Percentiles rank a stretch among this genome's conserved stretches.
Conservation (phyloP, 2,113 vertebrate genomes). For the Casuarius casuarius region DNA sequence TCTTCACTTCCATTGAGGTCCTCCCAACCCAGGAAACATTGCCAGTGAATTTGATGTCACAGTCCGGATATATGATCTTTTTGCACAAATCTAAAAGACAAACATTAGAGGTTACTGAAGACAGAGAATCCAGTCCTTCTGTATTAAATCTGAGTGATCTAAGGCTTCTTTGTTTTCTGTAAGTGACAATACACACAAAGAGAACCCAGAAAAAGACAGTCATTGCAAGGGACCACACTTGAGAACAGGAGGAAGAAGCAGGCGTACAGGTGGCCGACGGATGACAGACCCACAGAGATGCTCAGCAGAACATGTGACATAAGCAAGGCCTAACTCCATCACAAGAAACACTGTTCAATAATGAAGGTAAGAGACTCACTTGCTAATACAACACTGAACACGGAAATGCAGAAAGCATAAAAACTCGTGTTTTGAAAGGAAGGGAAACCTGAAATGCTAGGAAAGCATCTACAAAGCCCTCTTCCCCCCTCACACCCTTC, state of each 20-base stretch:
- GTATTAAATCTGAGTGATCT: neutral
- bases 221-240: neutral
- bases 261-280: neutral
- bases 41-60: conserved; percentile 95
- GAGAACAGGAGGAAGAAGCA: neutral
- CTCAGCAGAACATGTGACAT: neutral
- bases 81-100: conserved; percentile 86
- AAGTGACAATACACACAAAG: neutral
- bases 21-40: conserved; percentile 95
- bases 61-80: conserved; percentile 87
- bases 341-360: neutral
- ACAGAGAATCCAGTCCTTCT: neutral
- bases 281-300: neutral
- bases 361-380: neutral
- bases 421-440: neutral
- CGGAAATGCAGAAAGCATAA: neutral
- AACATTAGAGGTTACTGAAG: neutral
- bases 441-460: neutral
- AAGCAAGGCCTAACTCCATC: neutral
- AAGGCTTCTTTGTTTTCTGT: neutral
- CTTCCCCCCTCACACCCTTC: neutral
- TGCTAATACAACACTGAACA: neutral
- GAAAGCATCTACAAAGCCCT: neutral
- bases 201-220: neutral
- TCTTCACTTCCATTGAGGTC: conserved; percentile 97